These are phyloP conservation scores for Gymnocypris eckloni DNA, from an alignment of 2,797 vertebrate species.

Conservation along the genomic window DNA sequence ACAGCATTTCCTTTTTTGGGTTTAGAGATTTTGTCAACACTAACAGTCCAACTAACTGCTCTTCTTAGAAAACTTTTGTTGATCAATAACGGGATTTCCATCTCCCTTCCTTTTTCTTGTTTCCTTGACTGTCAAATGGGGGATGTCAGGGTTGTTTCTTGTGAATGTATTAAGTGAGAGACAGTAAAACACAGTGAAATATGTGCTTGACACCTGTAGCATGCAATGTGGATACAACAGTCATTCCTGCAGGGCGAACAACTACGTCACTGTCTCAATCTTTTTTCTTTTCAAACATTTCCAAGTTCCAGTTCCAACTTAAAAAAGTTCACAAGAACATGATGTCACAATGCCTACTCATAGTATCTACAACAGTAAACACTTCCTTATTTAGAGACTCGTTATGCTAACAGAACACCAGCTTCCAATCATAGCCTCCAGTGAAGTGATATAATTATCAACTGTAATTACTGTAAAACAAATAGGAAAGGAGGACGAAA, in stretches of 20 bases:
- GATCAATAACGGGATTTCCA: neutral
- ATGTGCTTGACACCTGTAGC: neutral
- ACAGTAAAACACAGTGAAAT: neutral
- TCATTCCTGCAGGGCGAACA: neutral
- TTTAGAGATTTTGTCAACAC: neutral
- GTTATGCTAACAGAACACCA: neutral
- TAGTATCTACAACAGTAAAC: neutral
- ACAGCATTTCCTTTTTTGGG: neutral
- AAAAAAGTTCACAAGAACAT: neutral
- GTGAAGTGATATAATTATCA: neutral
- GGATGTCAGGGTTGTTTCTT: neutral
- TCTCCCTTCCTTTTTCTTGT: conserved; percentile 7
- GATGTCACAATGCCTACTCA: conserved; percentile 1
- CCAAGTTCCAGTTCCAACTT: neutral
- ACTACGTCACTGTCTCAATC: neutral
- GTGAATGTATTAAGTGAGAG: neutral
- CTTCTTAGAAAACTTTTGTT: neutral
- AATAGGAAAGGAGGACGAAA: neutral
- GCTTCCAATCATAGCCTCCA: neutral
- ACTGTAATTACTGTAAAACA: conserved; percentile 7
- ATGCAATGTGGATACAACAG: neutral
- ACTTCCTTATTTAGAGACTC: conserved; percentile 18
- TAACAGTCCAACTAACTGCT: neutral
- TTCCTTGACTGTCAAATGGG: neutral
- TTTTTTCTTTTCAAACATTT: neutral